A percentile compares a stretch with the other conserved stretches of the same genome.
Conservation (phyloP, 92 coral and sea anemone species). For the Ricordea florida region DNA sequence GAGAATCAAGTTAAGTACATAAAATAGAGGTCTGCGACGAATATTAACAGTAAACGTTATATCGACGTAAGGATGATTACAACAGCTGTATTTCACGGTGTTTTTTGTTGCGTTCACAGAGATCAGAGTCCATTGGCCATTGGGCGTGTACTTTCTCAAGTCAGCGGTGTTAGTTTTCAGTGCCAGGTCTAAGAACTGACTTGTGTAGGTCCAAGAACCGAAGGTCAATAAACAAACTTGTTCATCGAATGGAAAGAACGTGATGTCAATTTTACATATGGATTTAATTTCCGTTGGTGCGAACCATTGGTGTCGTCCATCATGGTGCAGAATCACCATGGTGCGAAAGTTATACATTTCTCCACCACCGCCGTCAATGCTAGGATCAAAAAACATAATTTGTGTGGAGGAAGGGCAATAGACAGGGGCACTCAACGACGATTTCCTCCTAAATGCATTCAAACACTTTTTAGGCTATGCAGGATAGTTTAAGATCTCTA, state of each 20-base stretch:
- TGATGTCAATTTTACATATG: conserved; percentile 92
- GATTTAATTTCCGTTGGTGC: conserved; percentile 92
- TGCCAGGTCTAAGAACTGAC: conserved; percentile 62
- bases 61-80: conserved; percentile 72
- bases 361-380: conserved; percentile 87
- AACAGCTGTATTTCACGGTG: conserved; percentile 76
- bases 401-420: too few relatives aligned
- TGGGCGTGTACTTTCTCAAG: conserved; percentile 81
- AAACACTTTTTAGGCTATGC: too few relatives aligned
- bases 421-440: too few relatives aligned
- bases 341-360: conserved; percentile 94
- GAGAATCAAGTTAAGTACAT: conserved; percentile 82
- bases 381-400: not conserved
- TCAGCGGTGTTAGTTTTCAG: conserved; percentile 67
- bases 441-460: too few relatives aligned
- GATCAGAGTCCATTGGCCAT: conserved; percentile 88
- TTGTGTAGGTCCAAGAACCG: conserved; percentile 92
- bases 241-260: conserved; percentile 91
- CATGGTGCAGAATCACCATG: conserved; percentile 63
- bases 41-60: conserved; percentile 78
- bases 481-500: too few relatives aligned
- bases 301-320: conserved; percentile 81
- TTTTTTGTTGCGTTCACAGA: conserved; percentile 61
- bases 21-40: conserved; percentile 82
- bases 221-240: conserved; percentile 79